Evolutionary conservation across 2,888 invertebrate species (phyloP), one percentile per base, ranked within the genome.

Genomic region (Pyrgus malvae): DNA sequence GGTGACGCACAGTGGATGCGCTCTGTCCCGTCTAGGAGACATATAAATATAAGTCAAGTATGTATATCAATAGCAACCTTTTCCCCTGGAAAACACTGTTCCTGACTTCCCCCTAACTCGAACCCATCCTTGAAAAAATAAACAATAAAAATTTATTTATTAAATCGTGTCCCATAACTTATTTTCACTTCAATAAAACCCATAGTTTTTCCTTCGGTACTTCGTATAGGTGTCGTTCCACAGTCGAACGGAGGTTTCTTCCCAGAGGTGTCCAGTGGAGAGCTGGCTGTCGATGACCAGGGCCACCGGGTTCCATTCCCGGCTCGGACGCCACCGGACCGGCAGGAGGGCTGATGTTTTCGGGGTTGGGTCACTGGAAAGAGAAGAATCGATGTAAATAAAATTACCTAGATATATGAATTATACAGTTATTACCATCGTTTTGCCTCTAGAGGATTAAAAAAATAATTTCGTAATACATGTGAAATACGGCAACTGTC

Each of bases 291-390:
- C 87, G 49, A 89, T 82, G 45, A 86, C 70, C 33, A 90, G 69
- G 0, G 84, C 86, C 4, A 60, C 66, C 5, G 88, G 88, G 73
- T 82, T 84, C 62, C 63, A 57, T 1, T 70, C 70, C 48, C 76
- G 75, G 58, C 85, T 83, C 1, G 89, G 78, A 0, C 65, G 68
- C 90, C 90, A 90, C 9, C 77, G 78, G 57, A 83, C 61, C 0
- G 87, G 86, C 2, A 80, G 65, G 25, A 80, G 64, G 0, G 56
- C 59, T 0, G 82, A 68, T 0, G 67, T 64, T n/a, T 59, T 62
- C 0, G 89, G 90, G 0, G 89, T 88, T 1, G 90, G 90, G 59
- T 89, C 81, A 41, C 90, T 90, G 78, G 42, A 80, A 78, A 25
- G 11, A 16, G 8, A 25, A 31, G 23, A 29, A 31, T 40, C 16